Conservation (phyloP, 2,797 vertebrate species). For the Allobates femoralis region DNA sequence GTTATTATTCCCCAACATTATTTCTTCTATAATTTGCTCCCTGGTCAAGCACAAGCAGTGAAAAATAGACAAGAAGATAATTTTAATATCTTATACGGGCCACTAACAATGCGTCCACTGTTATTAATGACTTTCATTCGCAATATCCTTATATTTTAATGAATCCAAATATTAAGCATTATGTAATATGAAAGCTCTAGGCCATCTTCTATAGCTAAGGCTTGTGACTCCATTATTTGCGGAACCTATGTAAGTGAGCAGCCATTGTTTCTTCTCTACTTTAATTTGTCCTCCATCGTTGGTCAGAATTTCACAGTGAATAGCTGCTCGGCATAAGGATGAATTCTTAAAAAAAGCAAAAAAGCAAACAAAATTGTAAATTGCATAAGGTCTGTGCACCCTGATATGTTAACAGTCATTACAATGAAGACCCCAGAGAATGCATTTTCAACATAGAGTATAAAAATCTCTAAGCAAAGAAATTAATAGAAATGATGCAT, state of each 20-base stretch:
- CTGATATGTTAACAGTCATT: too few relatives aligned
- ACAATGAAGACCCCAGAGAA: too few relatives aligned
- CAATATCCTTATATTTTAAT: not conserved
- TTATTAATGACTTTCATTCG: not conserved
- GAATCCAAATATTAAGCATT: not conserved
- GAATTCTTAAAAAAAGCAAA: too few relatives aligned
- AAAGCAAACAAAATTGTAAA: too few relatives aligned
- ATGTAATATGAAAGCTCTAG: constrained; percentile 13
- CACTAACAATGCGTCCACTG: not conserved
- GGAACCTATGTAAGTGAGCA: not conserved
- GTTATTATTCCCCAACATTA: too few relatives aligned
- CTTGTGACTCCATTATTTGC: constrained; percentile 31
- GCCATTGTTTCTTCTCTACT: constrained; percentile 7
- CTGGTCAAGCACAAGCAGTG: not conserved
- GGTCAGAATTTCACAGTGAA: not conserved
- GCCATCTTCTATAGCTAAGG: not conserved
- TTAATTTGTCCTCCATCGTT: not conserved
- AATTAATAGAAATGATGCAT: too few relatives aligned
- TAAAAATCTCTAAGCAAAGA: too few relatives aligned
- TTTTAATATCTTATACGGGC: not conserved
- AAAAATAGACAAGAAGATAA: not conserved
- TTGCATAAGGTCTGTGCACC: too few relatives aligned
- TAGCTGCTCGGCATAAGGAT: not conserved
- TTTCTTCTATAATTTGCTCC: too few relatives aligned
- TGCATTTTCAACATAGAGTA: too few relatives aligned